Conservation (phyloP, 2,113 vertebrate genomes). For the Stercorarius parasiticus region DNA sequence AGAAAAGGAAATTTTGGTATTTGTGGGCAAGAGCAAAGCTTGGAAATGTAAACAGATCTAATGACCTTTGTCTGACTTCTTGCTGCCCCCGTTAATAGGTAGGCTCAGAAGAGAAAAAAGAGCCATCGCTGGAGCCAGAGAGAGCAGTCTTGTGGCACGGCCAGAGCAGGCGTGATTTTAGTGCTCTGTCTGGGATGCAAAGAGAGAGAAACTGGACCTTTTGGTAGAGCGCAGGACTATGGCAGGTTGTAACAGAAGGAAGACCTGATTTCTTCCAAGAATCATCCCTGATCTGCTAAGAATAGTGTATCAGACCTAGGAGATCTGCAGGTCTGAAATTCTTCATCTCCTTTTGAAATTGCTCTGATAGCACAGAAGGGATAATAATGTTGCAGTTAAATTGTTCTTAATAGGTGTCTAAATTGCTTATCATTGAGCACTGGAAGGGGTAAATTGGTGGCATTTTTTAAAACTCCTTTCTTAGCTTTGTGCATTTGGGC, state of each 20-base stretch:
- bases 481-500: not conserved
- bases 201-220: not conserved
- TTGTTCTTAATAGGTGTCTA: not conserved
- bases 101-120: not conserved
- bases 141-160: not conserved
- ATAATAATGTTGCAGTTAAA: not conserved
- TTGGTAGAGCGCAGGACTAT: not conserved
- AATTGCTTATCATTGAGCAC: not conserved
- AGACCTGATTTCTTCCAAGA: not conserved
- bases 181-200: not conserved
- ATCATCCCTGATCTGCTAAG: not conserved
- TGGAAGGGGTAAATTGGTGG: not conserved
- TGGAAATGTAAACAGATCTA: not conserved
- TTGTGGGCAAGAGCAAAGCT: not conserved
- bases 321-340: not conserved
- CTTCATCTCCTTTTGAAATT: not conserved
- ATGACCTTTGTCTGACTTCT: not conserved
- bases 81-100: not conserved
- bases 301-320: not conserved
- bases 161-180: rapidly evolving
- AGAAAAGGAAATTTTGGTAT: not conserved
- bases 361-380: not conserved
- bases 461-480: not conserved
- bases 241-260: not conserved
- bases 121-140: not conserved